phyloP scores from a whole-genome alignment of 1,140 invertebrate genomes.

The Heliconius himera region DNA sequence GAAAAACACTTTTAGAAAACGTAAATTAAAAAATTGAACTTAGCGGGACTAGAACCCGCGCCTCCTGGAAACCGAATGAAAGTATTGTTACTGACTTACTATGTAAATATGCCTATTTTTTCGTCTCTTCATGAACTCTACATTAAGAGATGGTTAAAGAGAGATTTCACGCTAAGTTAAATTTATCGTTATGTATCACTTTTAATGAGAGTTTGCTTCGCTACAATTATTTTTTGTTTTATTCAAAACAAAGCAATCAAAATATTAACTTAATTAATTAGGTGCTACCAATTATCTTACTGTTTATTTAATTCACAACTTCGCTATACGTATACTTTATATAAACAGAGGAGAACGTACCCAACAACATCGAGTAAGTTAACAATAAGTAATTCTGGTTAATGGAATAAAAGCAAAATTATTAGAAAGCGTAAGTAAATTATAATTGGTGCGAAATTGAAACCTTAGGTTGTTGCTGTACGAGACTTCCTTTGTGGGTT shows the following conservation, averaged over 20 bases:
- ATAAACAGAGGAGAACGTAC: not conserved
- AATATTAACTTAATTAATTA: not conserved
- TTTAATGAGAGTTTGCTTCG: not conserved
- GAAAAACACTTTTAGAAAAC: too few relatives aligned
- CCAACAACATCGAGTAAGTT: not conserved
- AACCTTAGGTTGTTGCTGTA: not conserved
- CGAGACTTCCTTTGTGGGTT: too few relatives aligned
- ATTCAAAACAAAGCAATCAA: not conserved
- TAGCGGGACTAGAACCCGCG: too few relatives aligned
- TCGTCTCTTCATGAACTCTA: too few relatives aligned
- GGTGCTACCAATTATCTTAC: not conserved
- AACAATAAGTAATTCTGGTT: not conserved
- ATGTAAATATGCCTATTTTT: too few relatives aligned
- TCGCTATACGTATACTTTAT: not conserved
- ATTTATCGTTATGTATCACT: too few relatives aligned
- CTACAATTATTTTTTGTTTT: not conserved
- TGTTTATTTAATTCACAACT: slow-evolving; percentile 4
- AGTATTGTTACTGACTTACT: too few relatives aligned
- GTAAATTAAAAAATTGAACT: too few relatives aligned
- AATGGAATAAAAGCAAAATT: not conserved
- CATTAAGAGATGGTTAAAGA: too few relatives aligned
- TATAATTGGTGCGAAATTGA: not conserved
- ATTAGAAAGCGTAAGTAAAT: not conserved
- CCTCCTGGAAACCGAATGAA: too few relatives aligned
- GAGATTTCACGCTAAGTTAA: too few relatives aligned